phyloP scores from a whole-genome alignment of 1,140 invertebrate species.

The Teleopsis dalmanni region DNA sequence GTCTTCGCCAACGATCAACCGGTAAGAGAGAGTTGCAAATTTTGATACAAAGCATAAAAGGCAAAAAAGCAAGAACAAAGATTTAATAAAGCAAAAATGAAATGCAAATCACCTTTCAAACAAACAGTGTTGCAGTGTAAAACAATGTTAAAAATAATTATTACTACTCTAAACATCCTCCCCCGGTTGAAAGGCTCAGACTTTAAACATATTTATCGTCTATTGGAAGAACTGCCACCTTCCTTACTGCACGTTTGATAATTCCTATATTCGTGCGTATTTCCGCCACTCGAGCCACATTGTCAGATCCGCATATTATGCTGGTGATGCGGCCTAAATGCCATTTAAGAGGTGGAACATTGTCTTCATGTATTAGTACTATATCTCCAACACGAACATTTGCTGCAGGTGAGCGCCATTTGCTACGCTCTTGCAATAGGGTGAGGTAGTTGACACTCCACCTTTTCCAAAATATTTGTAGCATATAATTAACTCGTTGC shows the following conservation, averaged over 20 bases:
- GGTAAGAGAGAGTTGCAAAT: too few relatives aligned
- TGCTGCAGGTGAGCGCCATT: neutral
- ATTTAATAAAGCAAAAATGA: too few relatives aligned
- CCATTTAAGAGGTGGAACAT: constrained; percentile 6
- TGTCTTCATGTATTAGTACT: constrained; percentile 9
- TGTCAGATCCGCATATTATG: constrained; percentile 26
- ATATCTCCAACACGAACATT: neutral
- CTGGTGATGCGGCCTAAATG: constrained; percentile 26
- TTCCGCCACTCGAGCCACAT: constrained; percentile 16
- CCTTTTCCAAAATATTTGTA: constrained; percentile 10
- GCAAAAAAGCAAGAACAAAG: too few relatives aligned
- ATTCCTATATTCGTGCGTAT: constrained; percentile 20
- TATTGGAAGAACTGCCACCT: neutral
- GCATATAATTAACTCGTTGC: constrained; percentile 4
- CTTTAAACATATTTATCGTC: neutral
- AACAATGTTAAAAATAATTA: too few relatives aligned
- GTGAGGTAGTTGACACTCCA: constrained; percentile 3
- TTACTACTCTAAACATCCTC: too few relatives aligned
- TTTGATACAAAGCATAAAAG: too few relatives aligned
- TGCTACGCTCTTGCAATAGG: neutral
- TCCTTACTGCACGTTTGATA: constrained; percentile 17
- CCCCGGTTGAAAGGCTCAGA: constrained; percentile 1
- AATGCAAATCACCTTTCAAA: too few relatives aligned
- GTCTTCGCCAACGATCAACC: too few relatives aligned
- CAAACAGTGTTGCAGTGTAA: too few relatives aligned